A percentile compares a stretch with the other conserved stretches of the same genome.
Evolutionary conservation across 2,888 invertebrate species (phyloP).

Genomic region (Agonopterix arenella): DNA sequence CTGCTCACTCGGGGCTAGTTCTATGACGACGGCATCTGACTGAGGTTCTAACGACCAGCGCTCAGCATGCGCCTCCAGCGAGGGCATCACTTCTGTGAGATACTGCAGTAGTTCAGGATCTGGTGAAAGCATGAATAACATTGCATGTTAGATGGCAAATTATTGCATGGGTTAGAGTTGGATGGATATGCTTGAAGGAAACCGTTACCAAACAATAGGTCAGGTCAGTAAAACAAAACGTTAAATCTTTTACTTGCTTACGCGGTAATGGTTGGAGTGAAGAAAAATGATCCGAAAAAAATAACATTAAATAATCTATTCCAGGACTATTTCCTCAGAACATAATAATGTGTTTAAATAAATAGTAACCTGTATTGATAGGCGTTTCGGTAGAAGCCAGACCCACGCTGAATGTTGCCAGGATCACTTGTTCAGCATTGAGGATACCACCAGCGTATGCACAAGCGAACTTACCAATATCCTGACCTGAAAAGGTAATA

Average conservation of each 20-base stretch:
- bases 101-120: slow-evolving; percentile 81
- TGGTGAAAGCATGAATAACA: slow-evolving; percentile 13
- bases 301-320: too few species aligned
- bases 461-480: slow-evolving; percentile 89
- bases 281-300: too few species aligned
- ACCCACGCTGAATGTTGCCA: slow-evolving; percentile 29
- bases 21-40: slow-evolving; percentile 7
- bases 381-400: not conserved
- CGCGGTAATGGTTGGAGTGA: too few species aligned
- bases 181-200: too few species aligned
- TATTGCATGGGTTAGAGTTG: too few species aligned
- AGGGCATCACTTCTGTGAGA: slow-evolving; percentile 79
- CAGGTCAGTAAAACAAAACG: too few species aligned
- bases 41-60: slow-evolving; percentile 77
- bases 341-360: too few species aligned
- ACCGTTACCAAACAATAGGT: too few species aligned
- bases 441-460: slow-evolving; percentile 91
- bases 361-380: too few species aligned
- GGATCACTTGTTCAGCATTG: slow-evolving; percentile 84
- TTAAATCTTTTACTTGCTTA: too few species aligned
- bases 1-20: not conserved
- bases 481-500: slow-evolving; percentile 11
- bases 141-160: too few species aligned
- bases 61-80: slow-evolving; percentile 80
- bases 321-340: too few species aligned